Evolutionary conservation across 2,113 vertebrate species (phyloP), one percentile per base, ranked within the genome.

Genomic region (Uria aalge): DNA sequence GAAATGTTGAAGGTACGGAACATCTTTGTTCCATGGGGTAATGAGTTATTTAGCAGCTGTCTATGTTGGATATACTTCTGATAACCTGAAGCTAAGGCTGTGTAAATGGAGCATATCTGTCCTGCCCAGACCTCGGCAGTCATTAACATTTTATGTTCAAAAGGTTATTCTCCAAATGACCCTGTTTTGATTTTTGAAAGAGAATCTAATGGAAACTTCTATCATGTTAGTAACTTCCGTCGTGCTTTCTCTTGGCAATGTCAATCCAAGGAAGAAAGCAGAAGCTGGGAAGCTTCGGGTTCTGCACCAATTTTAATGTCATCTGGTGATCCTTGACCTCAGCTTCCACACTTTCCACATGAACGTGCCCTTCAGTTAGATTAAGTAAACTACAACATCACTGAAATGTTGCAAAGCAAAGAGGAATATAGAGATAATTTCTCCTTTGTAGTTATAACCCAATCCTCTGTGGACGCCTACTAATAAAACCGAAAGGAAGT

Each of bases 161-260:
- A 79, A 83, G 80, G 85, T 89, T 75, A 89, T 75, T 92, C 76
- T 85, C 88, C 72, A 71, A 79, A 93, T 38, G 52, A 86, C 67
- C 60, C 80, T 72, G 13, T n/a, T 79, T 32, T 82, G 76, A 38
- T 79, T 89, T 75, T 62, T 23, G 36, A 91, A 79, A 79, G n/a
- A 66, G 76, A 88, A 85, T 69, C 66, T 82, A 85, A 93, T 75
- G 72, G 72, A 79, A 89, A 62, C 56, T 86, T 85, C 76, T 74
- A n/a, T 62, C 88, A 55, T 0, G 15, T 73, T 41, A 75, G 50
- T 20, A 59, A 47, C 56, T 82, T 78, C 26, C 1, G 2, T 38
- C 60, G 10, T 23, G 66, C 76, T 67, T 85, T 85, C 47, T 60
- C 72, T 64, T 52, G 57, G 85, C 85, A 57, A 75, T 79, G 62